A percentile compares a stretch with the other conserved stretches of the same genome.
Conservation (phyloP, 2,888 invertebrate species). For the Bugula neritina region DNA sequence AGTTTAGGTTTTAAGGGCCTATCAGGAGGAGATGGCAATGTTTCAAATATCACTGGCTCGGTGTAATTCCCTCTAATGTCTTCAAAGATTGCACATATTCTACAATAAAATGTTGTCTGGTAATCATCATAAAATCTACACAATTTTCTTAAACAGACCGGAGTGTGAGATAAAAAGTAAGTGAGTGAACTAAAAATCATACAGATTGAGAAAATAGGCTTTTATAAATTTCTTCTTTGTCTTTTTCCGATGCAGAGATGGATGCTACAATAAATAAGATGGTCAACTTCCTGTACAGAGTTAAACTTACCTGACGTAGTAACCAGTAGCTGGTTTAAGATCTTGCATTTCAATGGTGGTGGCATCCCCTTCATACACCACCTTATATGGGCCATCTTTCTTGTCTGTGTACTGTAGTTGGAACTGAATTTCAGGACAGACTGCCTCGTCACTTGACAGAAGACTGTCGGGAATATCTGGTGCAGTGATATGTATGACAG, state of each 20-base stretch:
- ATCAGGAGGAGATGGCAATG: conserved; percentile 75
- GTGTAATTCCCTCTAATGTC: conserved; percentile 70
- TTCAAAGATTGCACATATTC: conserved; percentile 67
- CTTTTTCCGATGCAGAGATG: too few relatives aligned
- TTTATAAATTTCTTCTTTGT: too few relatives aligned
- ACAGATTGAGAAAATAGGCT: too few relatives aligned
- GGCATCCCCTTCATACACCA: conserved; percentile 47
- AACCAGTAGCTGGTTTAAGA: conserved; percentile 79
- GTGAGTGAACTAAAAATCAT: too few relatives aligned
- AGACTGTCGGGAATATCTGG: conserved; percentile 23
- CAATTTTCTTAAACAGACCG: too few relatives aligned
- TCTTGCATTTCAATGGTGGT: conserved; percentile 64
- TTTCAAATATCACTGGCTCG: conserved; percentile 72
- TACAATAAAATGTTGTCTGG: conserved; percentile 32
- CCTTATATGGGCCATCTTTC: conserved; percentile 5
- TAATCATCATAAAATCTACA: neutral
- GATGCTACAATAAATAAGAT: too few relatives aligned
- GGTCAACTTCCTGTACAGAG: neutral
- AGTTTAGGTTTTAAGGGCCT: conserved; percentile 65
- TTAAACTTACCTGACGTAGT: conserved; percentile 64
- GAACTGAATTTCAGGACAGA: neutral
- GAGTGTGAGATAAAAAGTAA: too few relatives aligned
- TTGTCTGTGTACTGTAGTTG: conserved; percentile 24
- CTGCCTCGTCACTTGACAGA: conserved; percentile 12
- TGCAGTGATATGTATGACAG: conserved; percentile 27